Evolutionary conservation across 2,113 vertebrate species (phyloP).

Genomic region (Ammodramus savannarum): DNA sequence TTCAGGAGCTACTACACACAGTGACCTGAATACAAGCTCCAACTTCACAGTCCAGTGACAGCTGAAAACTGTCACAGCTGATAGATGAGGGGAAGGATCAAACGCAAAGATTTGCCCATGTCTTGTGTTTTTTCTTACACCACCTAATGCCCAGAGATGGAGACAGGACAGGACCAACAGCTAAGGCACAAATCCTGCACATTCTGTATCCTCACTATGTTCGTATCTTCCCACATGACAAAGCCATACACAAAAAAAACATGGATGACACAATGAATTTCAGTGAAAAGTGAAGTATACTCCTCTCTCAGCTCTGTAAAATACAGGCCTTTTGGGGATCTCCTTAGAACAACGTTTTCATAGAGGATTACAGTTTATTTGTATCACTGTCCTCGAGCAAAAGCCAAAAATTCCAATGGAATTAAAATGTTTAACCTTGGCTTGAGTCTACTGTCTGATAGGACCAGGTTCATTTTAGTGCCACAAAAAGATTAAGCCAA

Average conservation of each 20-base stretch:
- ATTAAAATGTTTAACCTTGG: not conserved
- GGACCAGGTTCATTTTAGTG: not conserved
- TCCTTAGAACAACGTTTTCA: not conserved
- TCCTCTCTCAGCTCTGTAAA: not conserved
- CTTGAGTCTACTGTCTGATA: not conserved
- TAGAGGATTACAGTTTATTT: not conserved
- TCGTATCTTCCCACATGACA: not conserved
- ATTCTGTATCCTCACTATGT: not conserved
- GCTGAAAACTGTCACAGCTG: not conserved
- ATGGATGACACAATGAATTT: not conserved
- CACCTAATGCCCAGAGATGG: not conserved
- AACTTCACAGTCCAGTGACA: not conserved
- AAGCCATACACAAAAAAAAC: not conserved
- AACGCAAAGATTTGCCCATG: not conserved
- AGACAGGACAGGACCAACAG: not conserved
- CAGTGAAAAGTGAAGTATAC: not conserved
- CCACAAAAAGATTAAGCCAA: not conserved
- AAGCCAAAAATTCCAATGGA: not conserved
- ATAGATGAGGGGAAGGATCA: not conserved
- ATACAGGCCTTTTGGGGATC: not conserved
- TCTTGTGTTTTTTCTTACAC: not conserved
- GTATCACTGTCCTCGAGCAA: not conserved
- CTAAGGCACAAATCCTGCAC: accelerated
- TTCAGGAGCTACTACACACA: not conserved
- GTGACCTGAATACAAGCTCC: not conserved